Percentiles rank a stretch among this genome's conserved stretches.
phyloP scores from a whole-genome alignment of 2,113 vertebrate species.

The Dromiciops gliroides region DNA sequence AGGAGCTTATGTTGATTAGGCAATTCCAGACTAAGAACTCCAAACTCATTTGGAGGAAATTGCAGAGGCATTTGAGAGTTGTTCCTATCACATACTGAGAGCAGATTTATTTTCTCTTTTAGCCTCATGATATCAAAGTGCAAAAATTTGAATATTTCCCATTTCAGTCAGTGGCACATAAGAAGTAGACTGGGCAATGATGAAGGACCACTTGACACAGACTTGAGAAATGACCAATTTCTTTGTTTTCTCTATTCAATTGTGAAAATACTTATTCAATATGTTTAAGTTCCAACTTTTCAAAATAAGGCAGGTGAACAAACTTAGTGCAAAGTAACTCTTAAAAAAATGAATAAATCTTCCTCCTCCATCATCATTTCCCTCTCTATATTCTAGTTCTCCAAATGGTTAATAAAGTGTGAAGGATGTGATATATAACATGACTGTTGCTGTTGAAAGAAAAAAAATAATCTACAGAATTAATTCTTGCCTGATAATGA shows the following conservation, averaged over 20 bases:
- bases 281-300: not conserved
- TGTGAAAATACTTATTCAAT: not conserved
- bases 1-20: not conserved
- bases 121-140: not conserved
- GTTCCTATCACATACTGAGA: not conserved
- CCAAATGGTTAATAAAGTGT: not conserved
- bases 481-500: constrained; percentile 27
- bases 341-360: not conserved
- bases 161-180: not conserved
- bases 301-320: not conserved
- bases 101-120: not conserved
- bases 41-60: not conserved
- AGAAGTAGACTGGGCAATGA: not conserved
- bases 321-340: not conserved
- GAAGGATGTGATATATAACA: not conserved
- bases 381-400: not conserved
- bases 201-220: not conserved
- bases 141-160: not conserved
- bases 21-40: not conserved
- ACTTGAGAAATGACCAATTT: not conserved
- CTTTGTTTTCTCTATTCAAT: not conserved
- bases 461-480: constrained; percentile 5
- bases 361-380: not conserved
- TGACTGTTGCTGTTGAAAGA: not conserved
- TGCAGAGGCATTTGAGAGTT: not conserved